Conservation (phyloP, 2,888 invertebrate genomes). For the Hydraecia micacea region DNA sequence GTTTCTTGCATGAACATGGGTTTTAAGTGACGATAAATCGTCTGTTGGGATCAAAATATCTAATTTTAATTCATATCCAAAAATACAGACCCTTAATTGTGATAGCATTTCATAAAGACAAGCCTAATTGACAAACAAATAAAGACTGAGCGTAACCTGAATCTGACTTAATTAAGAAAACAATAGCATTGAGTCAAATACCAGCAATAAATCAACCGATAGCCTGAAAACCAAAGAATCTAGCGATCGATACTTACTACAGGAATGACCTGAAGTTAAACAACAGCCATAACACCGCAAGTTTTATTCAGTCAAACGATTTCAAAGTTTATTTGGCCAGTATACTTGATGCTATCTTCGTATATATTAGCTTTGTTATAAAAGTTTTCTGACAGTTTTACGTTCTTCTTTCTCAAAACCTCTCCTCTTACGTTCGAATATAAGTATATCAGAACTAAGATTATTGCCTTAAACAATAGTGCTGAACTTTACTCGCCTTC, state of each 20-base stretch:
- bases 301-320: constrained; percentile 24
- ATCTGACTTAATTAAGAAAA: background rate
- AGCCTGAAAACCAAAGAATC: constrained; percentile 1
- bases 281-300: constrained; percentile 20
- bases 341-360: constrained; percentile 56
- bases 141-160: background rate
- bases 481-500: constrained; percentile 24
- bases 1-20: too few species aligned
- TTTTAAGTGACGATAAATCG: too few species aligned
- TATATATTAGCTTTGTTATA: constrained; percentile 45
- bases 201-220: constrained; percentile 6
- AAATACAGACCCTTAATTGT: too few species aligned
- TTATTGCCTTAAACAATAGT: constrained; percentile 37
- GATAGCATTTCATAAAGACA: constrained; percentile 1
- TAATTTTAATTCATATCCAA: too few species aligned
- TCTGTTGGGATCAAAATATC: too few species aligned
- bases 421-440: constrained; percentile 26
- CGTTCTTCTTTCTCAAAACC: constrained; percentile 31
- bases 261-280: constrained; percentile 19
- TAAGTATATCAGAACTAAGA: constrained; percentile 43
- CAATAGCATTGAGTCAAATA: background rate
- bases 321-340: constrained; percentile 39
- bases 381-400: constrained; percentile 56
- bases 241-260: background rate
- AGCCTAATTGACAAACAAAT: background rate